These are phyloP conservation scores for Pachypeltis micranthus DNA, from an alignment of 1,140 invertebrate species.

Conservation along the genomic window DNA sequence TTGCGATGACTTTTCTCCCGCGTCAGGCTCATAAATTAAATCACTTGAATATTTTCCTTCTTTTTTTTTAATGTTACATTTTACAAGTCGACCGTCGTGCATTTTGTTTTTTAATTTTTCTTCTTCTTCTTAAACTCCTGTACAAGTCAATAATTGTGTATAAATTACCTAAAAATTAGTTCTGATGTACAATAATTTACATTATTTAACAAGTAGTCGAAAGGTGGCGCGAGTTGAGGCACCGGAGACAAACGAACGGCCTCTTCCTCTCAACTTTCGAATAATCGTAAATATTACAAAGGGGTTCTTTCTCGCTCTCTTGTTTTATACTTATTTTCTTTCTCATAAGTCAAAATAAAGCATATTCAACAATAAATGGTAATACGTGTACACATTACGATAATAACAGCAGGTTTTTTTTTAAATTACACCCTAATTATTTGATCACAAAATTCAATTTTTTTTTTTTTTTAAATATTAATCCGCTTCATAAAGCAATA, in stretches of 20 bases:
- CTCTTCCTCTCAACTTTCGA: background rate
- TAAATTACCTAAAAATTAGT: conserved; percentile 18
- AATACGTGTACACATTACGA: conserved; percentile 18
- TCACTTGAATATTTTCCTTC: too few relatives aligned
- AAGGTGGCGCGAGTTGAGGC: background rate
- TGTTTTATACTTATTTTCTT: background rate
- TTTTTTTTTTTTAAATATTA: conserved; percentile 6
- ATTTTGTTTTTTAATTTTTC: background rate
- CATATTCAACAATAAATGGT: conserved; percentile 18
- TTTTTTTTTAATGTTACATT: too few relatives aligned
- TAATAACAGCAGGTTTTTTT: conserved; percentile 3
- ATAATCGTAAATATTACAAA: conserved; percentile 8
- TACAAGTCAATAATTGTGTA: conserved; percentile 14
- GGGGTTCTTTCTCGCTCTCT: too few relatives aligned
- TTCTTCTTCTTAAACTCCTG: too few relatives aligned
- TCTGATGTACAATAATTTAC: conserved; percentile 20
- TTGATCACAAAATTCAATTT: conserved; percentile 18
- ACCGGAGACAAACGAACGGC: conserved; percentile 9
- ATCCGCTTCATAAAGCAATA: conserved; percentile 9
- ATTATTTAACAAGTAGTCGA: conserved; percentile 6
- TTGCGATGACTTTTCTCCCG: background rate
- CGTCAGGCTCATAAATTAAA: background rate
- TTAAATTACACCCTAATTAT: conserved; percentile 13
- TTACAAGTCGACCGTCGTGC: too few relatives aligned
- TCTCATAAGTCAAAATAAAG: conserved; percentile 17